Conservation (phyloP, 2,888 invertebrate species). For the Ctenicera cuprea region DNA sequence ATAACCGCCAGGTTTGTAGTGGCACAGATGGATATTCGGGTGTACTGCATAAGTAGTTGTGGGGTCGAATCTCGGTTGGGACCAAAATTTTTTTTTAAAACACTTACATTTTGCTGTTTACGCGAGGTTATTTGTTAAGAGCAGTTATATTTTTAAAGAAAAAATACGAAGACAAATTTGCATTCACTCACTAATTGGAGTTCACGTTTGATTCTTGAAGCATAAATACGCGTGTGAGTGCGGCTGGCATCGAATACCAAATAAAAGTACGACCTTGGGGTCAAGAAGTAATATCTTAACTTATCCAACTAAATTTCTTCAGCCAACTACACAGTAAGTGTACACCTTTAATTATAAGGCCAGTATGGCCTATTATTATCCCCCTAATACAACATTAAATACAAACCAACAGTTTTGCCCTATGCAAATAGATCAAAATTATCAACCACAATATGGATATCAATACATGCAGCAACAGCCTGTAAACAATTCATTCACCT, state of each 20-base stretch:
- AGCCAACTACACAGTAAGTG: background rate
- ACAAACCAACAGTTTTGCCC: constrained; percentile 7
- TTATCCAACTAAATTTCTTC: background rate
- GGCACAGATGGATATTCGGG: too few relatives aligned
- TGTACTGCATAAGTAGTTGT: too few relatives aligned
- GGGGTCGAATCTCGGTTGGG: too few relatives aligned
- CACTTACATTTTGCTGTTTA: too few relatives aligned
- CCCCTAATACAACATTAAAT: background rate
- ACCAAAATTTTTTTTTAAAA: too few relatives aligned
- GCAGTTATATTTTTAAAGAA: too few relatives aligned
- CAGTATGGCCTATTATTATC: constrained; percentile 7
- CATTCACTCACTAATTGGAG: too few relatives aligned
- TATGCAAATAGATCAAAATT: constrained; percentile 10
- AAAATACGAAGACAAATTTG: too few relatives aligned
- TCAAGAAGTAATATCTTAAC: background rate
- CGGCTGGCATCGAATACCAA: background rate
- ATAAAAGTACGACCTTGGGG: constrained; percentile 1
- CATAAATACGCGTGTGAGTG: constrained; percentile 1
- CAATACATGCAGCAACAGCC: constrained; percentile 9
- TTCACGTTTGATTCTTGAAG: background rate
- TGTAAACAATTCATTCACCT: constrained; percentile 17
- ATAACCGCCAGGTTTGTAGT: too few relatives aligned
- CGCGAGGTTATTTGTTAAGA: too few relatives aligned
- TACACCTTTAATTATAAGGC: constrained; percentile 14
- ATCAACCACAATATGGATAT: background rate